These are phyloP conservation scores for Acanthosepion lycidas DNA, from an alignment of 2,888 invertebrate species.

Conservation along the genomic window DNA sequence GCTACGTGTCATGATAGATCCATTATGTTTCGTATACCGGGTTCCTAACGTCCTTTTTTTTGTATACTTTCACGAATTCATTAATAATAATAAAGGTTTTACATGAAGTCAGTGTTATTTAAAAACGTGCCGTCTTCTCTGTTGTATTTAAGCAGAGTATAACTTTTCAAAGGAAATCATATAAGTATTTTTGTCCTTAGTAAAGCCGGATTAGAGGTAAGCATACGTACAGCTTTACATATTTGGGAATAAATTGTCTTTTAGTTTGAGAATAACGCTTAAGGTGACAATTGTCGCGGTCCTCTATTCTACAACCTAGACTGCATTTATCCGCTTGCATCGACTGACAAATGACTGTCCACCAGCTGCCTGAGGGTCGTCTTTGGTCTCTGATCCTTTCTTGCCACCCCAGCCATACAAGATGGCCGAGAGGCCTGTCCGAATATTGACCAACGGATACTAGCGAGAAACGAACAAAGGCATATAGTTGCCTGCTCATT, in stretches of 20 bases:
- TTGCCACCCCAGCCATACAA: background rate
- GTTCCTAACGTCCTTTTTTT: too few relatives aligned
- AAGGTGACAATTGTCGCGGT: background rate
- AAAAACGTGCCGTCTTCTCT: too few relatives aligned
- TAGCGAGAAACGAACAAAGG: background rate
- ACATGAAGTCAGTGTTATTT: too few relatives aligned
- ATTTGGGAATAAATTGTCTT: background rate
- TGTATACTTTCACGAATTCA: too few relatives aligned
- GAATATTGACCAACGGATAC: conserved; percentile 4
- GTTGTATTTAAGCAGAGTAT: too few relatives aligned
- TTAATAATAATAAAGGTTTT: too few relatives aligned
- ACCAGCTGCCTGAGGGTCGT: background rate
- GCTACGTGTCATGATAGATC: too few relatives aligned
- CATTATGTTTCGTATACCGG: too few relatives aligned
- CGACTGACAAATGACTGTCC: background rate
- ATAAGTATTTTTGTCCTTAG: background rate
- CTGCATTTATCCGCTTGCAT: background rate
- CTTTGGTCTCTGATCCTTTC: background rate
- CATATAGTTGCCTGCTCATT: background rate
- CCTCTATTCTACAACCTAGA: background rate
- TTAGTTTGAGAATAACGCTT: background rate
- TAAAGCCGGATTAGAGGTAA: too few relatives aligned
- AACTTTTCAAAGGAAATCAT: background rate
- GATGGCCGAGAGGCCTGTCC: background rate
- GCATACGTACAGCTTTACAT: too few relatives aligned